phyloP scores from a whole-genome alignment of 2,797 vertebrate genomes.

The Tinamus major region DNA sequence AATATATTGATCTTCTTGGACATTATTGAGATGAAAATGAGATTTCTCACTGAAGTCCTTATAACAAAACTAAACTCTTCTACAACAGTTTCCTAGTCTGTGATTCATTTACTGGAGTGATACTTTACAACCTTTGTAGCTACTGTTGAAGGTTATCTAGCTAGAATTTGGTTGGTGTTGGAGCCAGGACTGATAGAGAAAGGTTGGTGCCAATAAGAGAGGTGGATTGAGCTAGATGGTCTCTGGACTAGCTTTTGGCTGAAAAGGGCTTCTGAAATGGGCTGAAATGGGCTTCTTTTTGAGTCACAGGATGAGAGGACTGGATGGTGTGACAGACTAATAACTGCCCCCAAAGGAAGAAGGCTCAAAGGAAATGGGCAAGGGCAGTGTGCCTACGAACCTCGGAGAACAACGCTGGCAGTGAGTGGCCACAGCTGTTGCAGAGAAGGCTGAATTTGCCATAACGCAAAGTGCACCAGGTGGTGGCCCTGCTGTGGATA shows the following conservation, averaged over 20 bases:
- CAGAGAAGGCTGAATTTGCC: too few species aligned
- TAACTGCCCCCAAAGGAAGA: too few species aligned
- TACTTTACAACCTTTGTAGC: background rate
- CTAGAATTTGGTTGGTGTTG: background rate
- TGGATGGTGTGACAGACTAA: background rate
- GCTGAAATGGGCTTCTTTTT: background rate
- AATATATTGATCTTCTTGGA: background rate
- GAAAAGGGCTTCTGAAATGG: too few species aligned
- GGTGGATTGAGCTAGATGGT: background rate
- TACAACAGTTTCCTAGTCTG: background rate
- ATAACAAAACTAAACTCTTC: background rate
- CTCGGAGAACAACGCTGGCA: too few species aligned
- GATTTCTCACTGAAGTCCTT: background rate
- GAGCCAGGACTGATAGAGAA: background rate
- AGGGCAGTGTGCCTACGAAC: too few species aligned
- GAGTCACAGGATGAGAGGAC: background rate
- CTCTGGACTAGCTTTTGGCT: background rate
- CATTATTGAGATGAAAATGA: background rate
- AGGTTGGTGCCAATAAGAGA: background rate
- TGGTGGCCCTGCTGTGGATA: too few species aligned
- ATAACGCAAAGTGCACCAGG: too few species aligned
- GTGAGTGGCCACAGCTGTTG: too few species aligned
- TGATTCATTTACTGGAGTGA: background rate
- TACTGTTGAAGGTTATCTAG: background rate
- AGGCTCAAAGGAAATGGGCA: too few species aligned